Evolutionary conservation across 2,797 vertebrate genomes (phyloP), one percentile per base, ranked within the genome.

Genomic region (Helarctos malayanus): DNA sequence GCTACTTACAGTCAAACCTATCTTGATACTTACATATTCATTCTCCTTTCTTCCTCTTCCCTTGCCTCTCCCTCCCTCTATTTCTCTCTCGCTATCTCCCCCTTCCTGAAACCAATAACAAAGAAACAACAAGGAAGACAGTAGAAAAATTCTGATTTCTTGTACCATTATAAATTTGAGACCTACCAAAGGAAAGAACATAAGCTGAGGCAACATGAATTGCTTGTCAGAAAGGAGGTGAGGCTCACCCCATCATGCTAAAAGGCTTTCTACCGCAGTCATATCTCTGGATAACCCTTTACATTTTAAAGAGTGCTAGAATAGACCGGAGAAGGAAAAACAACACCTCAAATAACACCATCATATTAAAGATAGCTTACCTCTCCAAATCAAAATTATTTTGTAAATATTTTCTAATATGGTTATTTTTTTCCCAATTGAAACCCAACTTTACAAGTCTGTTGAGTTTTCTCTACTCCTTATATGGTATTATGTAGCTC

Each of bases 341-440:
- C 5, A 38, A 25, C 3, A 94, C 84, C 82, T 89, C 21, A 73
- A 95, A 87, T 89, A 49, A 63, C 5, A 85, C 7, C 7, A 38
- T 68, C 38, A 87, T 35, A 87, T 35, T 47, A 80, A 89, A 75
- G 27, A 16, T 47, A 90, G 61, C 35, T 94, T 19, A 93, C 12
- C 3, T 27, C 25, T 87, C 57, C 65, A 81, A 90, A 89, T 93
- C 25, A 76, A 96, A 79, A 49, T 81, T 94, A 32, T 80, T 94
- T 92, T 82, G 45, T 0, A 83, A 79, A 32, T 79, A 56, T 88
- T 83, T 96, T 52, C 65, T 88, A 78, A 63, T n/a, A 57, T 38
- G 38, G 6, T 59, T 91, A 27, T 32, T 81, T n/a, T 69, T 71
- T 47, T 29, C 29, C 21, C 52, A 89, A 73, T 91, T 84, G 61